Evolutionary conservation across 2,888 invertebrate genomes (phyloP).

Genomic region (Poecilus cupreus): DNA sequence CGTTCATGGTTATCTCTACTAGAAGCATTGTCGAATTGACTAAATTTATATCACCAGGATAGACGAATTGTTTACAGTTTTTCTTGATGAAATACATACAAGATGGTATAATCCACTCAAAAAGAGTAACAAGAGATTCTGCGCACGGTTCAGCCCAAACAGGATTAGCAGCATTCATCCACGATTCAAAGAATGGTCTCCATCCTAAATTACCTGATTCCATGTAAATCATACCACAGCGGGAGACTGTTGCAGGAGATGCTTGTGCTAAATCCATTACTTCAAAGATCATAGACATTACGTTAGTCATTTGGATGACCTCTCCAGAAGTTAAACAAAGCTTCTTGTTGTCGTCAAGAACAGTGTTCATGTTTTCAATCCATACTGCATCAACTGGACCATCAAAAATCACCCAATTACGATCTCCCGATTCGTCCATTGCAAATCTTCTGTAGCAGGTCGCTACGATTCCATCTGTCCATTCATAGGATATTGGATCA

Average conservation of each 20-base stretch:
- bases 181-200: conserved; percentile 86
- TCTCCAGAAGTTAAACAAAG: conserved; percentile 91
- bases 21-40: conserved; percentile 83
- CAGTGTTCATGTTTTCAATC: conserved; percentile 94
- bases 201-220: conserved; percentile 90
- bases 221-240: conserved; percentile 94
- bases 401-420: conserved; percentile 95
- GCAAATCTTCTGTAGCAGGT: conserved; percentile 86
- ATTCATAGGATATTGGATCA: conserved; percentile 93
- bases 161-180: conserved; percentile 81
- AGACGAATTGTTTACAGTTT: conserved; percentile 79
- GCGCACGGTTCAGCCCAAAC: conserved; percentile 79
- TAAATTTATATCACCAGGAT: conserved; percentile 83
- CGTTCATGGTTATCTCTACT: conserved; percentile 85
- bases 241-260: conserved; percentile 90
- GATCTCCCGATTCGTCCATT: conserved; percentile 81
- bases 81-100: conserved; percentile 74
- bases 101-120: conserved; percentile 89
- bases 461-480: conserved; percentile 91
- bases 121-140: conserved; percentile 77
- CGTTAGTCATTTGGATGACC: conserved; percentile 86
- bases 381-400: conserved; percentile 93
- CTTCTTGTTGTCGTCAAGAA: conserved; percentile 91
- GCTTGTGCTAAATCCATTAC: conserved; percentile 90
- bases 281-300: conserved; percentile 93